Base-by-base conservation (phyloP, 1,140 invertebrate genomes). In the Drosophila serrata region DNA sequence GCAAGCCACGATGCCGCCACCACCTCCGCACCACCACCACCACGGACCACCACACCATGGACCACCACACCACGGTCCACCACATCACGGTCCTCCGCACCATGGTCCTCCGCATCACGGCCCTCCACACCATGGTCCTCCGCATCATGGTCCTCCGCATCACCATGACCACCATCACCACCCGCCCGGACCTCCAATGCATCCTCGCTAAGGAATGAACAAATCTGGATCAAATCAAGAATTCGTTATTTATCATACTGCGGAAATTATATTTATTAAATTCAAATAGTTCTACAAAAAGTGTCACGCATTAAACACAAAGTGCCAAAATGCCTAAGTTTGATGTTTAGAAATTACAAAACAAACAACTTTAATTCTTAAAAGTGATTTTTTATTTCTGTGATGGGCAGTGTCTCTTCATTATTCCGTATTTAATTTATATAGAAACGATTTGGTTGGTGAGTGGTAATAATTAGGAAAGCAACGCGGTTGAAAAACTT, bases 1-100 rank as follows among this genome's bases (percentile, higher is more conserved):
- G 11, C 53, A 31, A 35, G 33, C 19, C 19, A 65, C 58, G 73
- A 75, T 75, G 73, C 17, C 72, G 11, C 69, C 73, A 8, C 59
- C 70, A 48, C 74, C 69, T 22, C 62, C 53, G 2, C 62, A 69
- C 29, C 56, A 68, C 17, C 69, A 73, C 12, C 61, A 64, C 12
- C 68, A 72, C 2, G 68, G 51, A 0, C 68, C 73, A 0, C 60
- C 73, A 2, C 69, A 74, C 35, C 74, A 76, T 4, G 60, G 60
- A 0, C 75, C 73, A 0, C 72, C 51, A 0, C 74, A 65, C 11
- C 74, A 76, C 6, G 74, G 69, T 0, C 74, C 74, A 1, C 70
- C 70, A 0, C 70, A 75, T n/a, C 69, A 76, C 12, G 53, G 56
- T 0, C 75, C 70, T 0, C 69, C 55, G 0, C 56, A 75, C 11